Base-by-base conservation (phyloP, 2,888 invertebrate species). In the Tortricodes alternella region DNA sequence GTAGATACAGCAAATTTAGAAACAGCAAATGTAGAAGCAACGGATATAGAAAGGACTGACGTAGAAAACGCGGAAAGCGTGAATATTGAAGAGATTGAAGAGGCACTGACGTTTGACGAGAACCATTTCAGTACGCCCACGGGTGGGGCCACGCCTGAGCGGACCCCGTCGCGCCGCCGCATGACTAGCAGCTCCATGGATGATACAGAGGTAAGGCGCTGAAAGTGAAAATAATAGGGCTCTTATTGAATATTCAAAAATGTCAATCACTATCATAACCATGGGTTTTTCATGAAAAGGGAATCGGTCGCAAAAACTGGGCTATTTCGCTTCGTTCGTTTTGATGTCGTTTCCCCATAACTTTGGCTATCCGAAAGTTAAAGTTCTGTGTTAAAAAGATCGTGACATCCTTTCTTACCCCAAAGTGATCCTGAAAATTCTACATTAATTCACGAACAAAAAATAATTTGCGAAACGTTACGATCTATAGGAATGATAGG, bases 51-150 rank as follows among this genome's bases (percentile, higher is more conserved):
- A 9, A 24, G 15, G 2, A 24, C 9, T n/a, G 15, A 15, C 5
- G 41, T 9, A 16, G 24, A 24, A 41, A 8, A 15, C 15, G 65
- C 59, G 5, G 65, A 67, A 23, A 62, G 64, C 34, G 63, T 64
- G 37, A 62, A 61, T 16, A 50, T 46, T 57, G 58, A 18, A 60
- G 60, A 50, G 58, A 60, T 62, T 8, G 73, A 74, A 13, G 78
- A 76, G 46, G 67, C 74, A n/a, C 62, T 89, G 66, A 89, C 85
- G 16, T 89, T 90, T 62, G 89, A 91, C 66, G 90, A 91, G 76
- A 91, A 90, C 67, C 90, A 91, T 72, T 91, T 91, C 71, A 91
- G 89, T 66, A 90, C 91, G 52, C 91, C 91, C 37, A 79, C 77
- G 9, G 85, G 78, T 85, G 21, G 72, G 65, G 61, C 63, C 70